A percentile compares a stretch with the other conserved stretches of the same genome.
phyloP scores from a whole-genome alignment of 2,888 invertebrate species.

The Volucella inflata region DNA sequence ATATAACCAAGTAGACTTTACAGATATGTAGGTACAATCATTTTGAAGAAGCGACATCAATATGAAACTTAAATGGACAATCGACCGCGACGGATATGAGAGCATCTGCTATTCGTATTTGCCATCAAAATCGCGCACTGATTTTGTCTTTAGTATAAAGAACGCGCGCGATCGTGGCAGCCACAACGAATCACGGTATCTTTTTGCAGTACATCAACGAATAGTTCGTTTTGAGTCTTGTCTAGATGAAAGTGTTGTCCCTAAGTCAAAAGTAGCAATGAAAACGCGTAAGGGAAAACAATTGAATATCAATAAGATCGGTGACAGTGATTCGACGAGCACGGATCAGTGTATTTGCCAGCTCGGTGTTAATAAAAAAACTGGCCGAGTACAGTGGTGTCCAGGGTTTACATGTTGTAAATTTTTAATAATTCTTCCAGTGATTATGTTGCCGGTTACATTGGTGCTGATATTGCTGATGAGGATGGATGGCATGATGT shows the following conservation, averaged over 20 bases:
- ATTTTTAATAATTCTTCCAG: conserved; percentile 82
- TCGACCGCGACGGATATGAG: conserved; percentile 54
- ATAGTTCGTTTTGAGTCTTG: neutral
- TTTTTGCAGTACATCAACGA: conserved; percentile 18
- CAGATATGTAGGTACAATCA: conserved; percentile 27
- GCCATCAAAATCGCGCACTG: conserved; percentile 58
- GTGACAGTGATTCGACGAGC: conserved; percentile 70
- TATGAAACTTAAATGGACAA: conserved; percentile 59
- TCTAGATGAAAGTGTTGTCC: conserved; percentile 31
- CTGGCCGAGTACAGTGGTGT: conserved; percentile 83
- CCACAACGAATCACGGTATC: conserved; percentile 57
- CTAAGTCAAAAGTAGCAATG: conserved; percentile 29
- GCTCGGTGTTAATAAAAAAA: conserved; percentile 82
- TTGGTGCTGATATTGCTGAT: conserved; percentile 81
- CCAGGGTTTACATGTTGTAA: conserved; percentile 83
- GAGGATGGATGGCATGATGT: conserved; percentile 81
- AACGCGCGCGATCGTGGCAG: conserved; percentile 80
- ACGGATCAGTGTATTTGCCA: conserved; percentile 73
- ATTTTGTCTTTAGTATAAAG: conserved; percentile 78
- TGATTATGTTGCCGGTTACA: conserved; percentile 82
- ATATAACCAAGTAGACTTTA: conserved; percentile 11
- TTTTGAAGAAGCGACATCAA: conserved; percentile 47
- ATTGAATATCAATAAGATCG: conserved; percentile 71
- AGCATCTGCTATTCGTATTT: conserved; percentile 44
- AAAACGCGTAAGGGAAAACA: conserved; percentile 44